These are phyloP conservation scores for Clostera curtula DNA, from an alignment of 2,888 invertebrate genomes.

Conservation along the genomic window DNA sequence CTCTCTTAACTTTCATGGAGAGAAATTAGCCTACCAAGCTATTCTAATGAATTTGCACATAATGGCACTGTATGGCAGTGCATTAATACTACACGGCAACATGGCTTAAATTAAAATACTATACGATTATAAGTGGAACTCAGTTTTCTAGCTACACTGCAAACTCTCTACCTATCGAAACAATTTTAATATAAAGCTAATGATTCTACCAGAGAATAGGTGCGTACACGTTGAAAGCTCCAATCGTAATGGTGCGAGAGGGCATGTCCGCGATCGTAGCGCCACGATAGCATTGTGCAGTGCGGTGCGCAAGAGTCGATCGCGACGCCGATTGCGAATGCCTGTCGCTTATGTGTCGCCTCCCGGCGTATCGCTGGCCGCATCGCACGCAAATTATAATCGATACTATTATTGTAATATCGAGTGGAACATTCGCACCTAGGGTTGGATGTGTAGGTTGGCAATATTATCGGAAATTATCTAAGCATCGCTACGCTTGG, in stretches of 20 bases:
- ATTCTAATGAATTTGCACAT: too few relatives aligned
- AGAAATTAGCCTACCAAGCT: too few relatives aligned
- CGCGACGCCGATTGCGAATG: constrained; percentile 61
- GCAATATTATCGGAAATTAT: too few relatives aligned
- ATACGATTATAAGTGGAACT: too few relatives aligned
- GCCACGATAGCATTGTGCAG: constrained; percentile 70
- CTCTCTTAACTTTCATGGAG: too few relatives aligned
- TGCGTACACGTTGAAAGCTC: constrained; percentile 49
- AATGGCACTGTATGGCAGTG: too few relatives aligned
- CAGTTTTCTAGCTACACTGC: too few relatives aligned
- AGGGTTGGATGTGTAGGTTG: too few relatives aligned
- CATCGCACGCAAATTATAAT: constrained; percentile 75
- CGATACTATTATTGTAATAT: constrained; percentile 75
- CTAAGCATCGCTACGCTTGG: too few relatives aligned
- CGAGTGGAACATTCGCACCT: constrained; percentile 61
- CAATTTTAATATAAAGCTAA: constrained; percentile 39
- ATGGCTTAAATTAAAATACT: too few relatives aligned
- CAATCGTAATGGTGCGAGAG: constrained; percentile 67
- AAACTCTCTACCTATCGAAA: not conserved
- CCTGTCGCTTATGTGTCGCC: constrained; percentile 72
- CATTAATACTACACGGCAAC: too few relatives aligned
- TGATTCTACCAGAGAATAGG: constrained; percentile 49
- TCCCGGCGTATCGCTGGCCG: constrained; percentile 57
- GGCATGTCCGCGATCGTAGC: constrained; percentile 65
- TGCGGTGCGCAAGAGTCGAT: constrained; percentile 56